Percentiles rank a stretch among this genome's conserved stretches.
Conservation (phyloP, 2,888 invertebrate species). For the Malthinus flaveolus region DNA sequence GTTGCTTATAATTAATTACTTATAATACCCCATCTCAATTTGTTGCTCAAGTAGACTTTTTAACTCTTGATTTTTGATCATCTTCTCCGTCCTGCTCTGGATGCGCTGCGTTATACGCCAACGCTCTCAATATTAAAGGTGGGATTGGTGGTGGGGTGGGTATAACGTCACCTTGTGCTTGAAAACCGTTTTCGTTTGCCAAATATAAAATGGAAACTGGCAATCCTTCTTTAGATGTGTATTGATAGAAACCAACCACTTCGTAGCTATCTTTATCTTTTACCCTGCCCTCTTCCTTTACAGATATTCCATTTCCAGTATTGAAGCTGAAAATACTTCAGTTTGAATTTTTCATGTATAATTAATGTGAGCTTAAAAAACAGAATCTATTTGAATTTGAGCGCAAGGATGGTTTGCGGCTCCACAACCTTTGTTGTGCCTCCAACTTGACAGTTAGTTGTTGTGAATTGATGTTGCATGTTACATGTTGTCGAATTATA, state of each 20-base stretch:
- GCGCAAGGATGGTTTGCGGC: too few species aligned
- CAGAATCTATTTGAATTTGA: too few species aligned
- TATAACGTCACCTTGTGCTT: slow-evolving; percentile 56
- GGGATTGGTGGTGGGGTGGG: slow-evolving; percentile 70
- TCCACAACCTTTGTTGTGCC: too few species aligned
- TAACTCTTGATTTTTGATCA: neutral
- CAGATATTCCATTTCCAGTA: slow-evolving; percentile 66
- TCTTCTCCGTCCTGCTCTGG: slow-evolving; percentile 46
- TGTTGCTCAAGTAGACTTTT: neutral
- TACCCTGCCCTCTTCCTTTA: slow-evolving; percentile 62
- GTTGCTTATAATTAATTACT: neutral
- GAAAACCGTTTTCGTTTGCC: slow-evolving; percentile 73
- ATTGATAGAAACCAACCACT: slow-evolving; percentile 59
- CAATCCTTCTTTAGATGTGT: slow-evolving; percentile 64
- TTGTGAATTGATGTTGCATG: too few species aligned
- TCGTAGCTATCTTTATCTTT: slow-evolving; percentile 42
- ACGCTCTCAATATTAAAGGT: slow-evolving; percentile 69
- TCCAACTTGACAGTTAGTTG: too few species aligned
- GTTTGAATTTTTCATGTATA: too few species aligned
- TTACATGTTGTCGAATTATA: too few species aligned
- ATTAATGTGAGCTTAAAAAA: too few species aligned
- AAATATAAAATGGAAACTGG: slow-evolving; percentile 61
- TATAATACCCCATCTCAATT: neutral
- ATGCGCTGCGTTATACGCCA: slow-evolving; percentile 66
- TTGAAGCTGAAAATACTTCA: slow-evolving; percentile 56